phyloP scores from a whole-genome alignment of 2,797 vertebrate species.

The Danio tinwini region DNA sequence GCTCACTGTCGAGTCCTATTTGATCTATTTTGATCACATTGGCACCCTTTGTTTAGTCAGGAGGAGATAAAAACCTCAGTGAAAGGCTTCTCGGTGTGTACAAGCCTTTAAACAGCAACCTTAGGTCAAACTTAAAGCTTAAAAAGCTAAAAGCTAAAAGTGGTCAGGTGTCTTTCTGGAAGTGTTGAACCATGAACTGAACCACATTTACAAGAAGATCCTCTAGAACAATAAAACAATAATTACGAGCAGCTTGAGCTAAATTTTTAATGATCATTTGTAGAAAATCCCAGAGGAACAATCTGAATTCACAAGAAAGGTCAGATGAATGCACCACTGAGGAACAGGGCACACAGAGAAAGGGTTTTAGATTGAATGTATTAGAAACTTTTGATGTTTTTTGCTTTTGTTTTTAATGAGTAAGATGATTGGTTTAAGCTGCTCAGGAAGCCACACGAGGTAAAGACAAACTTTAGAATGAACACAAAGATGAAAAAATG shows the following conservation, averaged over 20 bases:
- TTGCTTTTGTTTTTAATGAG: slow-evolving; percentile 26
- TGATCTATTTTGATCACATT: too few relatives aligned
- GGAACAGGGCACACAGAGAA: not conserved
- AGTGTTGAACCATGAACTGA: slow-evolving; percentile 15
- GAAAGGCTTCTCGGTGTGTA: too few relatives aligned
- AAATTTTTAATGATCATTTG: slow-evolving; percentile 1
- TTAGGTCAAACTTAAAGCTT: slow-evolving; percentile 51
- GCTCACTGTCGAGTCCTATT: too few relatives aligned
- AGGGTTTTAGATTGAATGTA: slow-evolving; percentile 30
- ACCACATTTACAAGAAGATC: not conserved
- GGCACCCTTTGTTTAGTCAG: too few relatives aligned
- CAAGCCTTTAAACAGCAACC: slow-evolving; percentile 44
- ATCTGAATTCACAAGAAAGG: slow-evolving; percentile 1
- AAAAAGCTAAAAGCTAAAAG: not conserved
- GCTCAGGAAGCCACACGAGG: slow-evolving; percentile 65
- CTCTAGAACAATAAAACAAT: slow-evolving; percentile 9
- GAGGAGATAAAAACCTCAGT: too few relatives aligned
- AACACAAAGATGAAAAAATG: not conserved
- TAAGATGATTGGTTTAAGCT: slow-evolving; percentile 44
- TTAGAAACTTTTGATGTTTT: slow-evolving; percentile 24
- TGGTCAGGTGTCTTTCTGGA: not conserved
- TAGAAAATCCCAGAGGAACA: slow-evolving; percentile 7
- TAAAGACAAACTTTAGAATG: not conserved
- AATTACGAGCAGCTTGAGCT: slow-evolving; percentile 15
- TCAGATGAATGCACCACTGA: not conserved